These are phyloP conservation scores for Hypercompe scribonia DNA, from an alignment of 2,888 invertebrate species.

Conservation along the genomic window DNA sequence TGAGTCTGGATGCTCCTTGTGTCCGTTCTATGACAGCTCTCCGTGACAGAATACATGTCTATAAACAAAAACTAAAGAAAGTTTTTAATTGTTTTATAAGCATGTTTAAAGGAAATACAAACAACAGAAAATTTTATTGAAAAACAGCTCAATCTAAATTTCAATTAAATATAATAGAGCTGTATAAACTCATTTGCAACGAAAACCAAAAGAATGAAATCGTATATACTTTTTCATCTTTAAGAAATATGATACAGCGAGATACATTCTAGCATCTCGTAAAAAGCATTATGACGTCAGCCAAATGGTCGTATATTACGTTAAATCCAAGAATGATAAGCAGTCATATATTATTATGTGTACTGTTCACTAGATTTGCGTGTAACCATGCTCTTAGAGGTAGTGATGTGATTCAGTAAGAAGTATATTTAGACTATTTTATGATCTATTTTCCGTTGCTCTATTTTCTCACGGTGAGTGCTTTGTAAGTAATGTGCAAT, in stretches of 20 bases:
- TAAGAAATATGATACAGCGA: slow-evolving; percentile 32
- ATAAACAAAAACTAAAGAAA: too few relatives aligned
- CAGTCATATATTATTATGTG: slow-evolving; percentile 58
- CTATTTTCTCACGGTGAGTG: neutral
- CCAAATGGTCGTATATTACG: slow-evolving; percentile 59
- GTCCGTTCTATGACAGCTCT: too few relatives aligned
- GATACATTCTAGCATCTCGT: slow-evolving; percentile 38
- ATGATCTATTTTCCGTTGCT: neutral
- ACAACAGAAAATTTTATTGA: neutral
- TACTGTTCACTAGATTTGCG: slow-evolving; percentile 28
- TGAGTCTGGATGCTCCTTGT: too few relatives aligned
- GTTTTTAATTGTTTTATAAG: neutral
- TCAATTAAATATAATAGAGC: slow-evolving; percentile 6
- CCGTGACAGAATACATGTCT: too few relatives aligned
- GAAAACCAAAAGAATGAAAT: slow-evolving; percentile 17
- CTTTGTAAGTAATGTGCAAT: neutral
- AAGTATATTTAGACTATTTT: neutral
- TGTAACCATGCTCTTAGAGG: slow-evolving; percentile 19
- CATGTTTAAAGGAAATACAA: too few relatives aligned
- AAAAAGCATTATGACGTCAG: slow-evolving; percentile 49
- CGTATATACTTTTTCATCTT: slow-evolving; percentile 32
- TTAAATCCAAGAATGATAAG: slow-evolving; percentile 62
- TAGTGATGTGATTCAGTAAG: neutral
- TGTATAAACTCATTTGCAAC: slow-evolving; percentile 14
- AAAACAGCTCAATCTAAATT: neutral